Percentiles rank a stretch among this genome's conserved stretches.
Evolutionary conservation across 1,140 invertebrate genomes (phyloP).

Genomic region (Cotesia glomerata): DNA sequence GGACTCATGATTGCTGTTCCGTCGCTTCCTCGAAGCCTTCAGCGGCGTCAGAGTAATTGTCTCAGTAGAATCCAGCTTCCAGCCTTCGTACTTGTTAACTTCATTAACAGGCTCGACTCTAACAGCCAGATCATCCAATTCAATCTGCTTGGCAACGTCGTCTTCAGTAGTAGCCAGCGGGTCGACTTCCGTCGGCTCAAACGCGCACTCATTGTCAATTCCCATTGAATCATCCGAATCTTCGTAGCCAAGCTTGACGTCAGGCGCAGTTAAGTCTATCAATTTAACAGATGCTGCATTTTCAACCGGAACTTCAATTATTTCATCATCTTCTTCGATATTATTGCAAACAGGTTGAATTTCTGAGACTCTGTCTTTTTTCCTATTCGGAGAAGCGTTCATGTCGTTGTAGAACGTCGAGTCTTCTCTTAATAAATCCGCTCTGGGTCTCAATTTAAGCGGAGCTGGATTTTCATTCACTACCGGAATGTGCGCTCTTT

Average conservation of each 20-base stretch:
- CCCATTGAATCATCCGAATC: conserved; percentile 52
- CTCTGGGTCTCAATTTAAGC: conserved; percentile 40
- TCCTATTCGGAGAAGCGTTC: not conserved
- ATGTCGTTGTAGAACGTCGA: conserved; percentile 10
- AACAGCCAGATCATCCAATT: conserved; percentile 37
- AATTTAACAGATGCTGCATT: not conserved
- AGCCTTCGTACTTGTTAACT: conserved; percentile 45
- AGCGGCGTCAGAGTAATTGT: conserved; percentile 38
- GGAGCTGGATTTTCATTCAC: conserved; percentile 42
- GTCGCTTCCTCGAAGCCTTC: conserved; percentile 51
- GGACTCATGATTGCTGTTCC: conserved; percentile 51
- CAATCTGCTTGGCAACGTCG: conserved; percentile 28
- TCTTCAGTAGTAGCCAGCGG: conserved; percentile 46
- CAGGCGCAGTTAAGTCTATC: not conserved
- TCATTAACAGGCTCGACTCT: conserved; percentile 54
- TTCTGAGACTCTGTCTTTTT: not conserved
- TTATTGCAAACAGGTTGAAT: not conserved
- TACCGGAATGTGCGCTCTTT: conserved; percentile 34
- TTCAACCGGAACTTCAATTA: not conserved
- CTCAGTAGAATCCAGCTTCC: conserved; percentile 51
- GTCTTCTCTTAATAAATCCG: conserved; percentile 21
- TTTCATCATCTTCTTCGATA: not conserved
- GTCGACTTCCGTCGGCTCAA: conserved; percentile 46
- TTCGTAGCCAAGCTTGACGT: conserved; percentile 29
- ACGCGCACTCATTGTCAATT: conserved; percentile 49